Conservation (phyloP, 2,888 invertebrate species). For the Salpingus planirostris region DNA sequence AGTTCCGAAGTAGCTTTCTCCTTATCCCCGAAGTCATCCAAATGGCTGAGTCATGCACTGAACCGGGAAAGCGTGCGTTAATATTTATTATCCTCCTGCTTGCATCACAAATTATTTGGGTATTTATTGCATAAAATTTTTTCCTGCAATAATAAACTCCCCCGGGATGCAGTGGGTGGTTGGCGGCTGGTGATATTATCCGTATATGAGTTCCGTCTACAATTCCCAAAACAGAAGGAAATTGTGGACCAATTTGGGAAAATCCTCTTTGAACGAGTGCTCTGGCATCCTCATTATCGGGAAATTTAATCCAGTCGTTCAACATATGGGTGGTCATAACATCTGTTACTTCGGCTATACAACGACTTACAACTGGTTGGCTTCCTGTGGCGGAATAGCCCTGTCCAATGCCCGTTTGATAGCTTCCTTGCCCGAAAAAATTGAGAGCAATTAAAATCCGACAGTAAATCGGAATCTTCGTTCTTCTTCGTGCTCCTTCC, state of each 20-base stretch:
- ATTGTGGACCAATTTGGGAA: background rate
- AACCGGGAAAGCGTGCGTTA: slow-evolving; percentile 3
- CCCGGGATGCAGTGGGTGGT: slow-evolving; percentile 9
- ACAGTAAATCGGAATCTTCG: background rate
- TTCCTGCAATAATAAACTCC: slow-evolving; percentile 8
- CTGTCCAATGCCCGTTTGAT: background rate
- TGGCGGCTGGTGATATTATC: slow-evolving; percentile 5
- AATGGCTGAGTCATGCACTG: no score
- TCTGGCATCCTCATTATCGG: background rate
- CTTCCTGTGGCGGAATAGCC: background rate
- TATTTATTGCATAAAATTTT: slow-evolving; percentile 9
- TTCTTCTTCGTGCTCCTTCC: background rate
- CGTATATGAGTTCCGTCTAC: slow-evolving; percentile 6
- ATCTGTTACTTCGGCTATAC: background rate
- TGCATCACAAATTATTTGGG: slow-evolving; percentile 4
- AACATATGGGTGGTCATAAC: background rate
- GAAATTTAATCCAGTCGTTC: background rate
- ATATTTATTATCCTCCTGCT: slow-evolving; percentile 2
- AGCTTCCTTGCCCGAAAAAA: background rate
- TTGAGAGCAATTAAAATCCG: background rate
- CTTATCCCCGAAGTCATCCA: slow-evolving; percentile 1
- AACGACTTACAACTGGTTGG: background rate
- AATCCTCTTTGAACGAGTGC: background rate
- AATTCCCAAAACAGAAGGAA: slow-evolving; percentile 3
- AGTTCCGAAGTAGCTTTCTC: background rate